Base-by-base conservation (phyloP, 2,113 vertebrate genomes). In the Cavia aperea region DNA sequence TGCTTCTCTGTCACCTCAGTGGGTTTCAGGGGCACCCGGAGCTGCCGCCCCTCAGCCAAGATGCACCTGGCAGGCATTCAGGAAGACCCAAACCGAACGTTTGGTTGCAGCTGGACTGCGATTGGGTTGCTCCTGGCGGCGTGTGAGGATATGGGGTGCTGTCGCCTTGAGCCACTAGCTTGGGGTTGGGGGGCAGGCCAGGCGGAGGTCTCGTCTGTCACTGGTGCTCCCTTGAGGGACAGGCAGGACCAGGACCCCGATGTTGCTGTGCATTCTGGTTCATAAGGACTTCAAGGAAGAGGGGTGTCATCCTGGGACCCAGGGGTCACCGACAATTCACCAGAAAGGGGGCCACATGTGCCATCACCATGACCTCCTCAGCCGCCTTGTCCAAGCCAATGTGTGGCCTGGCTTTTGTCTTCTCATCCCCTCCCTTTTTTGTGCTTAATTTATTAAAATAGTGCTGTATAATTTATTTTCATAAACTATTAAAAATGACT, bases 381-480 rank as follows among this genome's bases (percentile, higher is more conserved):
- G 92, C 93, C 49, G 36, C 86, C 82, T 70, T 21, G 16, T 81
- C 92, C 83, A 82, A 96, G 96, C 96, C 95, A 96, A 96, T 96
- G 96, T 5, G 65, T 95, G 94, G 94, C 96, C 96, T 96, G 96
- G 96, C 89, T 96, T 94, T 95, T 93, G 92, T 95, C 95, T 92
- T 95, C 95, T 95, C 91, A 9, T 96, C 89, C 84, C 70, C 81
- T 72, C 39, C 91, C 95, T 88, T 77, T 95, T 96, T 94, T 96
- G 95, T 95, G 96, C 96, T 97, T 98, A 97, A 97, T 97, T 98
- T 98, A 97, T 98, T 98, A 96, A 97, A 97, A 97, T 97, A 97
- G 97, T 95, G 96, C 97, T 97, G 96, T 97, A 97, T 98, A 98
- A 97, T 97, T 98, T 98, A 98, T 98, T 98, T 98, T 98, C 97